Evolutionary conservation across 1,140 invertebrate genomes (phyloP), one percentile per base, ranked within the genome.

Genomic region (Apocrypta bakeri): DNA sequence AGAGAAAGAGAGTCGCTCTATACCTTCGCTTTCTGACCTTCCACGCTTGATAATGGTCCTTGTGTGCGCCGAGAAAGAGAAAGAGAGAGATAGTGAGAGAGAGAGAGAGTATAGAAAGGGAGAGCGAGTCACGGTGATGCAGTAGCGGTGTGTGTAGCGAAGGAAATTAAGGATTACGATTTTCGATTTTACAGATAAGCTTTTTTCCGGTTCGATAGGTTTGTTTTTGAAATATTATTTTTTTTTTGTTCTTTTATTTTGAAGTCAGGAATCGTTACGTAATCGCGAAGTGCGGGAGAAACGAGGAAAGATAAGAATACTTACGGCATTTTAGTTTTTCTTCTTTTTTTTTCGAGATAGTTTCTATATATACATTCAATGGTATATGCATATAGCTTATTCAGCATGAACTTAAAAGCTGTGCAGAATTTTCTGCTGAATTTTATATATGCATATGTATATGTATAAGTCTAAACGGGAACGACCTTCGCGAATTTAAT

Each of bases 11-110:
- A 56, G 48, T 21, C 14, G 17, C 48, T 12, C 17, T 72, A 37
- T 76, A 79, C 73, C 75, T 84, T 81, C 33, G 33, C 40, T 81
- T 66, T 42, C 40, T 72, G 81, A 61, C 68, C 64, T 78, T 82
- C 56, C 31, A 12, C 21, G 75, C 33, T 27, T 63, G 64, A 76
- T 69, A 82, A 82, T 76, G 33, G 66, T 69, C 63, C 42, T 76
- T 73, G 33, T n/a, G 40, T 42, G 64, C 61, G 37, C 81, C 68
- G 66, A 37, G 33, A 2, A 37, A 37, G n/a, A n/a, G n/a, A n/a
- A n/a, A n/a, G n/a, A n/a, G n/a, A n/a, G n/a, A n/a, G n/a, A n/a
- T 37, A 37, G 71, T 84, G 63, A 69, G n/a, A 77, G 37, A 66
- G 76, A 81, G 75, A 25, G 63, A 37, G 37, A 42, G 48, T 37